Conservation (phyloP, 1,140 invertebrate species). For the Apis cerana region DNA sequence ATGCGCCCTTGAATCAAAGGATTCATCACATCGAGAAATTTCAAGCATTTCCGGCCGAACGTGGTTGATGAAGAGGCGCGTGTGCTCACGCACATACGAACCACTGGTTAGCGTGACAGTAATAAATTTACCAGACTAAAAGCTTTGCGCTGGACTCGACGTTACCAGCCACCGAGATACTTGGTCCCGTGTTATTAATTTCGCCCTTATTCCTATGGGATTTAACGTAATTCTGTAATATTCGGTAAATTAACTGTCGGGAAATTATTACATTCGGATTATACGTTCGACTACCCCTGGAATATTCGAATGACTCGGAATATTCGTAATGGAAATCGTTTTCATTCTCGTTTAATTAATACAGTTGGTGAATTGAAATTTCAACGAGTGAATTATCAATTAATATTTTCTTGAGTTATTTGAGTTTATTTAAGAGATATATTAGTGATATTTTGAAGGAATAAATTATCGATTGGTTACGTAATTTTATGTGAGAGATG, state of each 20-base stretch:
- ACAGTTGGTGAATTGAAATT: background rate
- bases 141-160: constrained; percentile 1
- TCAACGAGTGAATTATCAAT: background rate
- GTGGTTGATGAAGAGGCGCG: background rate
- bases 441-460: background rate
- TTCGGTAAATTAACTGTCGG: constrained; percentile 1
- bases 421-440: background rate
- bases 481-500: too few species aligned
- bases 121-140: constrained; percentile 47
- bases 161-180: background rate
- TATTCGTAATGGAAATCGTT: background rate
- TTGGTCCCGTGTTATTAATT: constrained; percentile 35
- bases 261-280: background rate
- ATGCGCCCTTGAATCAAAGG: background rate
- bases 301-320: background rate
- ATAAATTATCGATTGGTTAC: too few species aligned
- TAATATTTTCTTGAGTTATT: background rate
- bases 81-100: background rate
- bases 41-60: background rate
- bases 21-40: constrained; percentile 1
- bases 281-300: background rate
- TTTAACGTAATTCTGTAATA: constrained; percentile 30
- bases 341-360: background rate
- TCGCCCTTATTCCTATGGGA: background rate
- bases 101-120: constrained; percentile 13